phyloP scores from a whole-genome alignment of 2,888 invertebrate genomes.

The Tethea ocularis region DNA sequence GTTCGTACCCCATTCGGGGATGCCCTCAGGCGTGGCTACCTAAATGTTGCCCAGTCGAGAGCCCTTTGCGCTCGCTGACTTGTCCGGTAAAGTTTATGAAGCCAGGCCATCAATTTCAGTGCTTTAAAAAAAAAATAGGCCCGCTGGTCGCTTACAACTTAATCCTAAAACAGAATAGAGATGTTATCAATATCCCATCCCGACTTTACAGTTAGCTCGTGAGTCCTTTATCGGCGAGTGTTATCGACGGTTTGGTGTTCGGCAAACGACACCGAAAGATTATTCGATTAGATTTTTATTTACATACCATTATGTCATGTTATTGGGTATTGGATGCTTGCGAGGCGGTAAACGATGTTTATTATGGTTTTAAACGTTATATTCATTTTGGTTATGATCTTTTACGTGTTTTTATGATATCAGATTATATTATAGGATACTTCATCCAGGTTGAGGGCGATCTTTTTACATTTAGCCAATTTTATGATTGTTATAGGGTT shows the following conservation, averaged over 20 bases:
- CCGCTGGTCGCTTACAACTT: conserved; percentile 29
- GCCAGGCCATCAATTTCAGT: no score
- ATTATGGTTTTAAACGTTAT: conserved; percentile 11
- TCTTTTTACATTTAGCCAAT: no score
- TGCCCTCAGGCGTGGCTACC: no score
- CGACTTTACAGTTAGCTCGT: conserved; percentile 48
- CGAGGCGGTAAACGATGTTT: conserved; percentile 23
- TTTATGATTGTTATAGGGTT: no score
- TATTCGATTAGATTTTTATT: conserved; percentile 49
- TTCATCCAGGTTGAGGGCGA: no score
- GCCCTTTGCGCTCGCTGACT: not conserved
- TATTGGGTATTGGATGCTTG: conserved; percentile 47
- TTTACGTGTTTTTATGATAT: not conserved
- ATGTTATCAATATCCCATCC: conserved; percentile 50
- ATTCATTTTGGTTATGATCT: not conserved
- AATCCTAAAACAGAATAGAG: conserved; percentile 42
- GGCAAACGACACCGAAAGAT: conserved; percentile 42
- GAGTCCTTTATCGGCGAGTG: conserved; percentile 59
- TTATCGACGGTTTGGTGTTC: conserved; percentile 48
- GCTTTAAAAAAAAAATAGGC: no score
- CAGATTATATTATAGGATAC: no score
- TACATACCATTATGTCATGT: conserved; percentile 54
- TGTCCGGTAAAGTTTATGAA: no score
- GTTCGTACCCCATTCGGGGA: no score
- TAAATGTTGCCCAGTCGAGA: no score